Evolutionary conservation across 2,113 vertebrate genomes (phyloP).

Genomic region (Corythaeola cristata): DNA sequence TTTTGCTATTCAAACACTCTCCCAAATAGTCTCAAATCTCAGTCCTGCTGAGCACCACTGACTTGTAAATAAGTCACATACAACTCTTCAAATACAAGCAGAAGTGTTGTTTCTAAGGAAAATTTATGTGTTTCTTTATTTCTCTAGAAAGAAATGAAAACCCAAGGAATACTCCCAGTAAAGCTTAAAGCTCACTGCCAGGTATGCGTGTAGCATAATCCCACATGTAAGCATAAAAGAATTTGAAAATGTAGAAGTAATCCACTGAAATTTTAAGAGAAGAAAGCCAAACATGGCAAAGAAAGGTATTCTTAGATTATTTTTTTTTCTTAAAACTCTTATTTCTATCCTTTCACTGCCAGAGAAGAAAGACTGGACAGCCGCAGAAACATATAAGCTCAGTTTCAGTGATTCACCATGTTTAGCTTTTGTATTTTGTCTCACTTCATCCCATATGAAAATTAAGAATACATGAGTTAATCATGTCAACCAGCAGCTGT

Average conservation of each 20-base stretch:
- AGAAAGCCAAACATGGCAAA: neutral
- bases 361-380: neutral
- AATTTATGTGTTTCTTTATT: neutral
- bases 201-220: neutral
- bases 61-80: neutral
- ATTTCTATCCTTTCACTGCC: neutral
- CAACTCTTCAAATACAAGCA: rapidly evolving
- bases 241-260: neutral
- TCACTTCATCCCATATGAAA: neutral
- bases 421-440: neutral
- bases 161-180: neutral
- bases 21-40: neutral
- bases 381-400: neutral
- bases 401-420: neutral
- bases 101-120: neutral
- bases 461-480: neutral
- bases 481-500: neutral
- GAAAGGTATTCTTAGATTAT: neutral
- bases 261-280: neutral
- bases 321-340: neutral
- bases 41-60: neutral
- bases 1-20: neutral
- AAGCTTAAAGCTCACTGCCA: neutral
- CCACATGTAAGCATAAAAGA: rapidly evolving
- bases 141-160: neutral